phyloP scores from a whole-genome alignment of 2,888 invertebrate genomes.

The Cosmia pyralina region DNA sequence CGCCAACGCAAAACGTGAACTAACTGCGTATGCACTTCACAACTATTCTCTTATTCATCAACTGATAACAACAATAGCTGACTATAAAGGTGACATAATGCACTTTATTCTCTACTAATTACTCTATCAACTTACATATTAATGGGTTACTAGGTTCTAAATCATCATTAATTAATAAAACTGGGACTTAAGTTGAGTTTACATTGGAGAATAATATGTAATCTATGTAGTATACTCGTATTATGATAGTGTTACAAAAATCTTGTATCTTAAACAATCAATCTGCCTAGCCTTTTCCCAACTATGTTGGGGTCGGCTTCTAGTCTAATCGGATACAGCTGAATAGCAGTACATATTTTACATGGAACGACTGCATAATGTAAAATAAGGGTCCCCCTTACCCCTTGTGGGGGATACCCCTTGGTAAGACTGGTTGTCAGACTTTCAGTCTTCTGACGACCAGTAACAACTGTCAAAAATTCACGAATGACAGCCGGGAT shows the following conservation, averaged over 20 bases:
- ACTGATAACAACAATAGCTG: slow-evolving; percentile 54
- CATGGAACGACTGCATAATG: too few species aligned
- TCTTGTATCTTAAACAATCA: background rate
- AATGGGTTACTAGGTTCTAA: slow-evolving; percentile 40
- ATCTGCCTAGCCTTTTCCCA: too few species aligned
- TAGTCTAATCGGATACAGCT: too few species aligned
- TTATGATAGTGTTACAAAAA: background rate
- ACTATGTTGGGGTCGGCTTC: too few species aligned
- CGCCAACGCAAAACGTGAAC: slow-evolving; percentile 51
- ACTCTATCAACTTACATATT: slow-evolving; percentile 53
- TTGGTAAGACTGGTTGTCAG: too few species aligned
- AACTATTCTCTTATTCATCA: slow-evolving; percentile 37
- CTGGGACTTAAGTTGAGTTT: slow-evolving; percentile 10
- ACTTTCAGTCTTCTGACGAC: too few species aligned
- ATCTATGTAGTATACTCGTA: too few species aligned
- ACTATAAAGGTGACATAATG: slow-evolving; percentile 62
- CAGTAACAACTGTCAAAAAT: too few species aligned
- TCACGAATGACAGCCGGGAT: too few species aligned
- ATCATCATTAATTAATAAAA: slow-evolving; percentile 43
- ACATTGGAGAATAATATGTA: slow-evolving; percentile 24
- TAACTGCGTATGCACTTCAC: slow-evolving; percentile 37
- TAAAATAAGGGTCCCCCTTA: too few species aligned
- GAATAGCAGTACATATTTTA: too few species aligned
- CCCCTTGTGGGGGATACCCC: too few species aligned
- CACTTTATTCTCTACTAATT: slow-evolving; percentile 41